Evolutionary conservation across 2,113 vertebrate species (phyloP).

Genomic region (Brienomyrus longianalis): DNA sequence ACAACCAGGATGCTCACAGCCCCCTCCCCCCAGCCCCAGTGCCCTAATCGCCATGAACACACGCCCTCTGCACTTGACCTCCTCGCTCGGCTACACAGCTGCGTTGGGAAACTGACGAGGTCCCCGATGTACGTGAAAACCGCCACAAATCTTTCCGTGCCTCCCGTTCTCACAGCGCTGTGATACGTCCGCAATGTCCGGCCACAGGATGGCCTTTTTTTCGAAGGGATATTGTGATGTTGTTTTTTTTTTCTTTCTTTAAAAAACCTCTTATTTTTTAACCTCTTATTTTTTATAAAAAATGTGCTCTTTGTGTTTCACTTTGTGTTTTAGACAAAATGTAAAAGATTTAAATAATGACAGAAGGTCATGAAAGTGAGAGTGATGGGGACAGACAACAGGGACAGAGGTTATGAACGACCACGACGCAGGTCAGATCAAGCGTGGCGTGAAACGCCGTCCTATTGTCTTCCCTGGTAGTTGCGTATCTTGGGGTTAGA

Average conservation of each 20-base stretch:
- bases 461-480: background rate
- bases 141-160: constrained; percentile 30
- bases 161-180: constrained; percentile 30
- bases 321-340: background rate
- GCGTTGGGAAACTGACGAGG: constrained; percentile 5
- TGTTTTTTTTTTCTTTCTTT: background rate
- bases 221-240: background rate
- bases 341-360: background rate
- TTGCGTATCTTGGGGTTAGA: background rate
- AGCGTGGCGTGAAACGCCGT: background rate
- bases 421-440: background rate
- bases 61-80: constrained; percentile 5
- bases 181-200: constrained; percentile 17
- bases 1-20: background rate
- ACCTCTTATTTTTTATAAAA: background rate
- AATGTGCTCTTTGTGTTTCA: background rate
- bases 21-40: background rate
- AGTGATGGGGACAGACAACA: background rate
- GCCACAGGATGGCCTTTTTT: constrained; percentile 19
- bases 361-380: background rate
- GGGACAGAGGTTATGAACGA: background rate
- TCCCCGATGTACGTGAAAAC: constrained; percentile 13
- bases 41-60: background rate
- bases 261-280: background rate
- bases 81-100: constrained; percentile 9